Evolutionary conservation across 2,888 invertebrate genomes (phyloP), one percentile per base, ranked within the genome.

Genomic region (Megalurothrips usitatus): DNA sequence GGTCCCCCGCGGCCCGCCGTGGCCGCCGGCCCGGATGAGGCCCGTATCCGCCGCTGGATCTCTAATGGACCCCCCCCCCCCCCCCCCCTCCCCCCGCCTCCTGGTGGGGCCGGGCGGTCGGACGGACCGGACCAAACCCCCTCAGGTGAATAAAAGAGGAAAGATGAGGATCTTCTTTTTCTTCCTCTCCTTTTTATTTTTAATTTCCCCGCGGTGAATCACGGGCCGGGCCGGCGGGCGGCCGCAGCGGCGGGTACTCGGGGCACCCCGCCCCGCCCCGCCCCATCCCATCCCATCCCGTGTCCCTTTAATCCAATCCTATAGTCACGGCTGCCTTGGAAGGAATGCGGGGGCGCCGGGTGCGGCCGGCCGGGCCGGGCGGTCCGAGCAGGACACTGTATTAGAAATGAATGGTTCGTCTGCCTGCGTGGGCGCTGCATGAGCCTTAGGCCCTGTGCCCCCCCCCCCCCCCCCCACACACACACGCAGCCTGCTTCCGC

Each of bases 271-370:
- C 19, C 63, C 63, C 19, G 63, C 63, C n/a, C 63, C 63, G 49
- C 63, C 63, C 63, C 63, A n/a, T 23, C 68, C 17, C 2, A 10
- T 58, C 19, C 14, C 3, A 17, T 58, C 11, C 58, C 68, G 23
- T 12, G 23, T 23, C 68, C 26, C 68, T 26, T 26, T 26, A 11
- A 12, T 23, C 68, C 23, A 75, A 12, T 58, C 17, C 58, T 1
- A 19, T 12, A 19, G 17, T 17, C 58, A 17, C 58, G 19, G 58
- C 58, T 75, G 68, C 26, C 26, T 75, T 75, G 68, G 26, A 75
- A 75, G 68, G 68, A 75, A 75, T 75, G 68, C 68, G 68, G 68
- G 10, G 58, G 58, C 58, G 58, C 14, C 52, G 52, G 49, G 49
- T 14, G 49, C 9, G 49, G 52, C 52, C 2, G 52, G 52, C 14